phyloP scores from a whole-genome alignment of 2,888 invertebrate species.

The Hypomecis punctinalis region DNA sequence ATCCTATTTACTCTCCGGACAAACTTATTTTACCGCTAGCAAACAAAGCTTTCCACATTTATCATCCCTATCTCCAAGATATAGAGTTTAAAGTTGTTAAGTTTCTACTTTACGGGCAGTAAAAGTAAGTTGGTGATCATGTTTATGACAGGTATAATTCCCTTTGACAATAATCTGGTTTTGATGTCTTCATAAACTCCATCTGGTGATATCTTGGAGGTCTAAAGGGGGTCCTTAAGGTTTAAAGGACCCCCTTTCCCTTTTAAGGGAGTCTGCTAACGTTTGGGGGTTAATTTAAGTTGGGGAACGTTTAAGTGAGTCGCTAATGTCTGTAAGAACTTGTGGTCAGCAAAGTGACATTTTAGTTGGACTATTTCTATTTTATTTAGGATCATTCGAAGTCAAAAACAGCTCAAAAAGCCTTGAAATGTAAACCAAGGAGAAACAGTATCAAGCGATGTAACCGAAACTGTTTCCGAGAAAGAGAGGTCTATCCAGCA shows the following conservation, averaged over 20 bases:
- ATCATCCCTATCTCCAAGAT: conserved; percentile 14
- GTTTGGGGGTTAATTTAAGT: conserved; percentile 41
- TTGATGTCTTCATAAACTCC: conserved; percentile 72
- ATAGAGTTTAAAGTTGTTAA: conserved; percentile 45
- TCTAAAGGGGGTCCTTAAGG: conserved; percentile 47
- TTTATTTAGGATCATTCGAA: too few species aligned
- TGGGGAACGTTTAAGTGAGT: conserved; percentile 23
- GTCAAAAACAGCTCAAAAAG: too few species aligned
- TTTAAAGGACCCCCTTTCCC: conserved; percentile 7
- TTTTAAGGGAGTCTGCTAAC: too few species aligned
- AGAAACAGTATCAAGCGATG: too few species aligned
- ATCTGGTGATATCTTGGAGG: conserved; percentile 53
- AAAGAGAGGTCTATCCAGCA: too few species aligned
- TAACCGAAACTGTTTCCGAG: too few species aligned
- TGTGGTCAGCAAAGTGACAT: too few species aligned
- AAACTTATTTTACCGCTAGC: conserved; percentile 8
- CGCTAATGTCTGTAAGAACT: too few species aligned
- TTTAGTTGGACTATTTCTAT: too few species aligned
- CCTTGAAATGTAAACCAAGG: too few species aligned
- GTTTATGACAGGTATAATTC: conserved; percentile 67
- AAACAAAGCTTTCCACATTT: conserved; percentile 21
- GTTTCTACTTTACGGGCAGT: conserved; percentile 1
- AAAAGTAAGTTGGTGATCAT: conserved; percentile 43
- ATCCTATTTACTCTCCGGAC: conserved; percentile 40
- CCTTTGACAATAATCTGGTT: conserved; percentile 66